Evolutionary conservation across 2,113 vertebrate genomes (phyloP).

Genomic region (Passer montanus): DNA sequence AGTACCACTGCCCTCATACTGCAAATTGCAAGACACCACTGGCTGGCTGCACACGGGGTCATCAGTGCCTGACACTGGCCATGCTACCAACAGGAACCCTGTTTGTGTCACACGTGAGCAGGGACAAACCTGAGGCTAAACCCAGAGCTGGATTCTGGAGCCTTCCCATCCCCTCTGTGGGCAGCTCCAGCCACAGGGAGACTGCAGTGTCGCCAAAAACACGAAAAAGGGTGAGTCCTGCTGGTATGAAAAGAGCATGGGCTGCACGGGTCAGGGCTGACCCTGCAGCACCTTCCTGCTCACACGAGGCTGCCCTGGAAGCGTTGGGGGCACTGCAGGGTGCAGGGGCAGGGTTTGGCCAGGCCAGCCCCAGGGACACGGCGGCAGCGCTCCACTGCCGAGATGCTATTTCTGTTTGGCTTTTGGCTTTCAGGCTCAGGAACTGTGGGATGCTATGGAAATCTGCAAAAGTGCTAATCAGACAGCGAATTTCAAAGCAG

Average conservation of each 20-base stretch:
- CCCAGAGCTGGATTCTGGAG: accelerated
- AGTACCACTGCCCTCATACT: accelerated
- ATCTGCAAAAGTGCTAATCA: slow-evolving; percentile 54
- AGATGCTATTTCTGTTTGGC: background rate
- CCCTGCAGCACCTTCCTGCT: accelerated
- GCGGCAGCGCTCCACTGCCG: accelerated
- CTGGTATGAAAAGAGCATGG: background rate
- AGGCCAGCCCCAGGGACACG: background rate
- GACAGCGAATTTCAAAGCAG: slow-evolving; percentile 46
- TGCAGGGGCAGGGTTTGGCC: background rate
- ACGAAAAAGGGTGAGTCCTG: background rate
- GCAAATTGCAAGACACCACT: accelerated
- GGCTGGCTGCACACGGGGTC: background rate
- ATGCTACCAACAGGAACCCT: background rate
- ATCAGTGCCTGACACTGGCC: background rate
- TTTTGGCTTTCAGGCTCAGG: slow-evolving; percentile 18
- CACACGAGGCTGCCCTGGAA: accelerated
- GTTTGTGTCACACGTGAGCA: accelerated
- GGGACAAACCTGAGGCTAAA: background rate
- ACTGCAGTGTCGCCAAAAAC: background rate
- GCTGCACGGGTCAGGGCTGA: accelerated
- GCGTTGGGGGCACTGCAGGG: accelerated
- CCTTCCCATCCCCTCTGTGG: accelerated
- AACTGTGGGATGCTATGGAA: slow-evolving; percentile 22
- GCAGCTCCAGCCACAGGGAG: background rate